Evolutionary conservation across 2,113 vertebrate genomes (phyloP).

Genomic region (Hydropotes inermis): DNA sequence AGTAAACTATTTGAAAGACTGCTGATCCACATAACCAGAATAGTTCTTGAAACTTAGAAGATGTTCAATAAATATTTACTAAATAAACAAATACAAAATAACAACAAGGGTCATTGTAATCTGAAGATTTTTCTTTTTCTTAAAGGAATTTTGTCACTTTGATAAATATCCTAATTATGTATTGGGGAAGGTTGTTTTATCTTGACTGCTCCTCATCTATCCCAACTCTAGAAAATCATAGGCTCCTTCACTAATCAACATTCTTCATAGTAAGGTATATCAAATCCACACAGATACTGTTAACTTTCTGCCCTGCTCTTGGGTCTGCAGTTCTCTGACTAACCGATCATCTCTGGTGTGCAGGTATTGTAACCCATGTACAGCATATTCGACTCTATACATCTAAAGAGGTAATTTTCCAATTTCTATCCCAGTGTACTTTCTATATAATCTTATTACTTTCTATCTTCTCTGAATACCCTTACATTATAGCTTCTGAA

Average conservation of each 20-base stretch:
- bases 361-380: too few relatives aligned
- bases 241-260: background rate
- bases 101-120: background rate
- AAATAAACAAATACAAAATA: background rate
- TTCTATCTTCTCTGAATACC: background rate
- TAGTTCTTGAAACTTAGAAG: background rate
- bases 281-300: background rate
- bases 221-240: background rate
- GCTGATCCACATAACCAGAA: background rate
- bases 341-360: background rate
- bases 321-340: background rate
- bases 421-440: background rate
- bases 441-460: background rate
- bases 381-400: too few relatives aligned
- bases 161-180: background rate
- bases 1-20: background rate
- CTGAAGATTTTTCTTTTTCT: background rate
- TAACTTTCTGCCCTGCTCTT: background rate
- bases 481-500: background rate
- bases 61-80: background rate
- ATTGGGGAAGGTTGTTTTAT: background rate
- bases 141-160: background rate
- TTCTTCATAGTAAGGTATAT: background rate
- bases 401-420: background rate
- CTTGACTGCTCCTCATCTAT: background rate